Percentiles rank a stretch among this genome's conserved stretches.
These are phyloP conservation scores for Halcyon smyrnensis DNA, from an alignment of 2,797 vertebrate genomes.

Conservation along the genomic window DNA sequence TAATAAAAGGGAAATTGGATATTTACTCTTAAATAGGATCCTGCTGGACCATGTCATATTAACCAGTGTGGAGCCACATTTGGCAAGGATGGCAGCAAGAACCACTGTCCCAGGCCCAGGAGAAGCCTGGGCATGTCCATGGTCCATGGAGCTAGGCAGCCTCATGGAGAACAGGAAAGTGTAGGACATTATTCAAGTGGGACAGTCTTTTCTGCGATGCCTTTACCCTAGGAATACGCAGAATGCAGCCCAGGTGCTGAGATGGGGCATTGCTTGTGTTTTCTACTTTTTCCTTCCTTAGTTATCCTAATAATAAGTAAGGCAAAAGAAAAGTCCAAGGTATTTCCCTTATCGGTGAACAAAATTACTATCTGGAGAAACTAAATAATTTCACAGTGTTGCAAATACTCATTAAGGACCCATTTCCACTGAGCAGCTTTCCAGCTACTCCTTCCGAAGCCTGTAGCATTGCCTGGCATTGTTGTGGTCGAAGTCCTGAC, in stretches of 20 bases:
- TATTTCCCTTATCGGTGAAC: background rate
- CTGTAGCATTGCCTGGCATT: too few species aligned
- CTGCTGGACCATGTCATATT: background rate
- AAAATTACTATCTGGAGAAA: background rate
- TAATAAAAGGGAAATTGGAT: background rate
- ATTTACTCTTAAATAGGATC: background rate
- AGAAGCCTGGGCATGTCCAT: background rate
- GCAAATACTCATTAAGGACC: background rate
- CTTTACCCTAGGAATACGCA: background rate
- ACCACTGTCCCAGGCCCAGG: background rate
- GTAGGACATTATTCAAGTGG: background rate
- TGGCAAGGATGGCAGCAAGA: background rate
- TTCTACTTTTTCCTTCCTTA: background rate
- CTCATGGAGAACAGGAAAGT: background rate
- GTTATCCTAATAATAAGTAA: background rate
- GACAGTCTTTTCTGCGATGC: background rate
- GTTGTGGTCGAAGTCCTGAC: too few species aligned
- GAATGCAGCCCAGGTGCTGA: background rate
- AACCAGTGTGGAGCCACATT: background rate
- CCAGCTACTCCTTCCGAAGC: too few species aligned
- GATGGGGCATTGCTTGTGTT: background rate
- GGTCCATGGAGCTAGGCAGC: background rate
- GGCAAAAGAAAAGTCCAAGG: background rate
- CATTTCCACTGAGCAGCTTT: too few species aligned
- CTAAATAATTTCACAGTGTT: background rate